phyloP scores from a whole-genome alignment of 2,113 vertebrate species.

The Crotalus tigris region DNA sequence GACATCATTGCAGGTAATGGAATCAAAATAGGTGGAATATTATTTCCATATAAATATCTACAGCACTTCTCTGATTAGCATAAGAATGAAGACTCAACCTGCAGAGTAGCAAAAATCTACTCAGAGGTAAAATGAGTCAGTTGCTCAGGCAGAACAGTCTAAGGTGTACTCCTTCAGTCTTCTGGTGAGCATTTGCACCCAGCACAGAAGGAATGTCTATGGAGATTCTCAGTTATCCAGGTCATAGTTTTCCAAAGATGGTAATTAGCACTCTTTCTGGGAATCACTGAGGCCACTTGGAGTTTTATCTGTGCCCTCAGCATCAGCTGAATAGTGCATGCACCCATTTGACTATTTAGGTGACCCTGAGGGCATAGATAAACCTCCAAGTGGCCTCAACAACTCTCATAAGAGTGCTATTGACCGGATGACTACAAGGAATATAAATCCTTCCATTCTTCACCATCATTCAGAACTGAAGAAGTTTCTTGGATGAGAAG shows the following conservation, averaged over 20 bases:
- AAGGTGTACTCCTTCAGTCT: not conserved
- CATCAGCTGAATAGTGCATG: not conserved
- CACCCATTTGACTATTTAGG: no score
- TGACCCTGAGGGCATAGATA: no score
- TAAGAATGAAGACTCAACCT: constrained; percentile 6
- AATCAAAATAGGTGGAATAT: constrained; percentile 5
- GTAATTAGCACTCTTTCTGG: not conserved
- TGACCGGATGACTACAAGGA: no score
- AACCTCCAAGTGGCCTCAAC: no score
- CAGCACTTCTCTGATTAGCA: not conserved
- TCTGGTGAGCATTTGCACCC: not conserved
- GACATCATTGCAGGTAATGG: not conserved
- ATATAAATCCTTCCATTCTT: no score
- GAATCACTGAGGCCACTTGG: not conserved
- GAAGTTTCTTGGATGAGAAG: no score
- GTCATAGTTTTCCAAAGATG: not conserved
- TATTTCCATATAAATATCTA: not conserved
- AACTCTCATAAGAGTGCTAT: no score
- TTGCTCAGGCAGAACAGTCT: not conserved
- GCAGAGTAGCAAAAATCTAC: not conserved
- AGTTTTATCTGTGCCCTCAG: not conserved
- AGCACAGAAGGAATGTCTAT: not conserved
- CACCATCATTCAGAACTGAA: no score
- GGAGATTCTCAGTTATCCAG: not conserved
- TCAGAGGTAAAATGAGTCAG: not conserved